These are phyloP conservation scores for Nematostella vectensis DNA, from an alignment of 92 coral and sea anemone species.

Conservation along the genomic window DNA sequence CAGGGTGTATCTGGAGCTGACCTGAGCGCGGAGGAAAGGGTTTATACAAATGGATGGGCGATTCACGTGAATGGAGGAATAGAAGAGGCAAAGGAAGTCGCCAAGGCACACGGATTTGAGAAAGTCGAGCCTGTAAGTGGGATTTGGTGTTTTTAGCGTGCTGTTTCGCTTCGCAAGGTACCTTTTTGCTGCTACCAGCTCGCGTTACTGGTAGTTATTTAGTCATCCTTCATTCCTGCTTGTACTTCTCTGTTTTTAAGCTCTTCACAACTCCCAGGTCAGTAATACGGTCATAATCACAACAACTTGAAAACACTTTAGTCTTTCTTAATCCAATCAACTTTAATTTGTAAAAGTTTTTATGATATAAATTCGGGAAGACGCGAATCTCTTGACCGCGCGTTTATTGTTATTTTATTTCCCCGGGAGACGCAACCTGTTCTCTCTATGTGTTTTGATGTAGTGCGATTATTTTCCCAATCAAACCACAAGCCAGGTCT, in stretches of 20 bases:
- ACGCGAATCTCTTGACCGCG: no score
- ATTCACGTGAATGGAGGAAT: constrained; percentile 77
- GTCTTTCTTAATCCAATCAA: no score
- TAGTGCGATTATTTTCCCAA: constrained; percentile 26
- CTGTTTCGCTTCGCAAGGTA: constrained; percentile 6
- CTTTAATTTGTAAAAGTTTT: no score
- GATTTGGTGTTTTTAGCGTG: background rate
- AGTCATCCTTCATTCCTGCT: constrained; percentile 17
- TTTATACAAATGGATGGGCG: constrained; percentile 98
- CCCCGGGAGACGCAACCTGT: no score
- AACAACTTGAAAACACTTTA: no score
- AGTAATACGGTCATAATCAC: no score
- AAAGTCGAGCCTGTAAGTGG: constrained; percentile 75
- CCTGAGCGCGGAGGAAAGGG: constrained; percentile 38
- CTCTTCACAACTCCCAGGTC: constrained; percentile 25
- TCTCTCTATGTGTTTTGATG: constrained; percentile 64
- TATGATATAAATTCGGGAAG: no score
- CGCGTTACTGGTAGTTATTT: constrained; percentile 24
- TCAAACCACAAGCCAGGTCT: constrained; percentile 37
- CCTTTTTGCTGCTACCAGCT: constrained; percentile 21
- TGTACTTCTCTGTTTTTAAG: constrained; percentile 16
- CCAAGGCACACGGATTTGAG: constrained; percentile 89
- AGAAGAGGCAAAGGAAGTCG: constrained; percentile 71
- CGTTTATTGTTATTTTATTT: no score
- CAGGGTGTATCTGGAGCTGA: constrained; percentile 11